Conservation (phyloP, 2,797 vertebrate genomes). For the Trematomus bernacchii region DNA sequence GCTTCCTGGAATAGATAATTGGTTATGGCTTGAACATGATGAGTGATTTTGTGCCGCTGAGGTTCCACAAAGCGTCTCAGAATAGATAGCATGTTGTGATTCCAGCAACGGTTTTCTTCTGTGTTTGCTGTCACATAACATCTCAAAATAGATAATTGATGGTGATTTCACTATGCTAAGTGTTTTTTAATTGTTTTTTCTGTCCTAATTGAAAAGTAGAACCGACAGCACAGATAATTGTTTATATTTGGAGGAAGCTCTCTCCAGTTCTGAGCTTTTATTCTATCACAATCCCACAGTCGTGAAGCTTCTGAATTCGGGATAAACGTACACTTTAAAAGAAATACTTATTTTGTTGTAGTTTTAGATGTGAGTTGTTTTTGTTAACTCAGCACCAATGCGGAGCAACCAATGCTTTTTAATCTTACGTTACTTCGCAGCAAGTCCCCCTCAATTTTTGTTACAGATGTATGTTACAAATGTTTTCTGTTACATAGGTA, state of each 20-base stretch:
- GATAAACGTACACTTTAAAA: background rate
- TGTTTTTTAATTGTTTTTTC: slow-evolving; percentile 13
- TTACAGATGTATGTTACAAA: too few relatives aligned
- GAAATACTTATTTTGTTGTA: background rate
- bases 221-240: background rate
- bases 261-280: slow-evolving; percentile 3
- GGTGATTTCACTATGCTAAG: slow-evolving; percentile 27
- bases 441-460: too few relatives aligned
- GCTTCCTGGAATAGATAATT: slow-evolving; percentile 51
- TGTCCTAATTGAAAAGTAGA: background rate
- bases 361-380: background rate
- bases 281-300: background rate
- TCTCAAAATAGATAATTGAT: slow-evolving; percentile 49
- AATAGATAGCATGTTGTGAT: slow-evolving; percentile 42
- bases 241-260: background rate
- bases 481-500: too few relatives aligned
- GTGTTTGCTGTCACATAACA: slow-evolving; percentile 34
- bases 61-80: slow-evolving; percentile 34
- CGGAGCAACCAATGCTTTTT: background rate
- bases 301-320: background rate
- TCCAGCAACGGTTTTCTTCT: slow-evolving; percentile 12
- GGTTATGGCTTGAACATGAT: slow-evolving; percentile 25
- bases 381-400: background rate
- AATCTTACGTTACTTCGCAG: background rate
- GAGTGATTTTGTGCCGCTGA: slow-evolving; percentile 24